Conservation (phyloP, 2,113 vertebrate species). For the Syngnathoides biaculeatus region DNA sequence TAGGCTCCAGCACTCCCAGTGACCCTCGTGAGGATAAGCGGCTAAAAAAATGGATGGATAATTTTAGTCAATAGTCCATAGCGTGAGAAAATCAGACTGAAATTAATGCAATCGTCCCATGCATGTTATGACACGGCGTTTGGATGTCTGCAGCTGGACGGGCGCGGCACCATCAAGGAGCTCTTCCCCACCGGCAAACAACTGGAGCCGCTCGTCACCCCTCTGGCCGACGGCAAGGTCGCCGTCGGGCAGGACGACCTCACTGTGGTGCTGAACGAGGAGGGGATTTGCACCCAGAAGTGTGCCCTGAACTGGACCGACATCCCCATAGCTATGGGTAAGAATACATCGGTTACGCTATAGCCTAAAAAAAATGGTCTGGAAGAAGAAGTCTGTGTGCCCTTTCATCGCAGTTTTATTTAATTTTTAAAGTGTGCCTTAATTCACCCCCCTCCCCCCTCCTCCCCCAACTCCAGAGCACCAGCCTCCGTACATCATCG, state of each 20-base stretch:
- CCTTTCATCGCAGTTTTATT: too few relatives aligned
- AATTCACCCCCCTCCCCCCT: not conserved
- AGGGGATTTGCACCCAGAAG: slow-evolving; percentile 92
- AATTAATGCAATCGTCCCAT: not conserved
- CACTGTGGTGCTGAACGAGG: slow-evolving; percentile 94
- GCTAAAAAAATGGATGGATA: too few relatives aligned
- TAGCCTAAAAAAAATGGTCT: not conserved
- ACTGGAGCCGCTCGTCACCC: slow-evolving; percentile 89
- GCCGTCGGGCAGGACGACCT: slow-evolving; percentile 96
- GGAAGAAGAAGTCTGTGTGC: too few relatives aligned
- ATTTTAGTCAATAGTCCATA: too few relatives aligned
- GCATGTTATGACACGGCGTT: not conserved
- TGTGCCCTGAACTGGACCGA: slow-evolving; percentile 98
- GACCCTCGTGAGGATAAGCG: too few relatives aligned
- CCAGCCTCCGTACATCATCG: slow-evolving; percentile 96
- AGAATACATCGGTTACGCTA: slow-evolving; percentile 28
- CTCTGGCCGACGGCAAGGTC: slow-evolving; percentile 93
- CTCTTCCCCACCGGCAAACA: slow-evolving; percentile 98
- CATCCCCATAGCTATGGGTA: slow-evolving; percentile 97
- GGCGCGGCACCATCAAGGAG: slow-evolving; percentile 93
- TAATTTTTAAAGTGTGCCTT: not conserved
- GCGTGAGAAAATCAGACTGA: too few relatives aligned
- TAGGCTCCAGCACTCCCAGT: too few relatives aligned
- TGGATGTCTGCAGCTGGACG: slow-evolving; percentile 83
- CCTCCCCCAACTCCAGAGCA: slow-evolving; percentile 76